These are phyloP conservation scores for Semaprochilodus insignis DNA, from an alignment of 2,797 vertebrate genomes.

Conservation along the genomic window DNA sequence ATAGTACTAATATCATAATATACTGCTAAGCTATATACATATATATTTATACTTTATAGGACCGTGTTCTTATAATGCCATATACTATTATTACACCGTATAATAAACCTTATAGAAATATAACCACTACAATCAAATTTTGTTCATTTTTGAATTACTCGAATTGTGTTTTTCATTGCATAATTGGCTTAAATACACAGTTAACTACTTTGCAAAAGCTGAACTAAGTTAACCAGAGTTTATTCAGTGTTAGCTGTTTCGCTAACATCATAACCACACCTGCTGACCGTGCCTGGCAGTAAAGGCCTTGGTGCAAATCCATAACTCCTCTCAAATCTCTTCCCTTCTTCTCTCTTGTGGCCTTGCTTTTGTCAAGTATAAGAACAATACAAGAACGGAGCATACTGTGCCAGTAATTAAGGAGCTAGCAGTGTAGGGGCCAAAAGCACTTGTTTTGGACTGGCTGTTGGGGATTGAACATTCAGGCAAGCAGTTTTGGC, in stretches of 20 bases:
- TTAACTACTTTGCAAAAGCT: not conserved
- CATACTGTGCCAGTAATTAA: not conserved
- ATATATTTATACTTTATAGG: too few relatives aligned
- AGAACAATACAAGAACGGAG: not conserved
- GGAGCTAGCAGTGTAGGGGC: not conserved
- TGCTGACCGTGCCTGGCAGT: slow-evolving; percentile 15
- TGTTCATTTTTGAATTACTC: too few relatives aligned
- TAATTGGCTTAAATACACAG: too few relatives aligned
- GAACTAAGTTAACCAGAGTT: not conserved
- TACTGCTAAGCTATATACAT: too few relatives aligned
- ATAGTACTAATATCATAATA: too few relatives aligned
- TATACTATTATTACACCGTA: too few relatives aligned
- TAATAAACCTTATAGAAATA: too few relatives aligned
- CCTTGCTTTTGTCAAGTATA: not conserved
- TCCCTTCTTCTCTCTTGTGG: not conserved
- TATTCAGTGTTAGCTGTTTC: not conserved
- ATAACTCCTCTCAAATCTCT: slow-evolving; percentile 2
- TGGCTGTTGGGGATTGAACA: not conserved
- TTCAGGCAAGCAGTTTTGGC: not conserved
- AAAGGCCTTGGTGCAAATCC: slow-evolving; percentile 14
- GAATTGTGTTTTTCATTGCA: too few relatives aligned
- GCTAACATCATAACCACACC: not conserved
- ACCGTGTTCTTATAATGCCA: too few relatives aligned
- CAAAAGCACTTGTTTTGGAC: not conserved
- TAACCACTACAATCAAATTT: too few relatives aligned